These are phyloP conservation scores for Bradypus variegatus DNA, from an alignment of 2,797 vertebrate genomes.

Conservation along the genomic window DNA sequence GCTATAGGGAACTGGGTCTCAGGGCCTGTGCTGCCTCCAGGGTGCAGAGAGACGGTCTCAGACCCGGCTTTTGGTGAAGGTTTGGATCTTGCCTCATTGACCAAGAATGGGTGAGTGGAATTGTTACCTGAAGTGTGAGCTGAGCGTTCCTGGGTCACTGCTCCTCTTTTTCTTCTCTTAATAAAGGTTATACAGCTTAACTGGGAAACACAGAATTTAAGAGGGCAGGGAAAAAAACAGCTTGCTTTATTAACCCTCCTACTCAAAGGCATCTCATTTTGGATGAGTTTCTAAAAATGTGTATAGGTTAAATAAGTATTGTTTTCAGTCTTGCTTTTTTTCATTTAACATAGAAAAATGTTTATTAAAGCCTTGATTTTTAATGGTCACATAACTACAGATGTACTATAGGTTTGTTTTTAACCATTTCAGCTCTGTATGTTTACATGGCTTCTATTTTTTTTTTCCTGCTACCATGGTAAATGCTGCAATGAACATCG, in stretches of 20 bases:
- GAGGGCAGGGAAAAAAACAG: not conserved
- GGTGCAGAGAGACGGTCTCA: not conserved
- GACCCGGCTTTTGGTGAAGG: not conserved
- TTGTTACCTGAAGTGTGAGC: not conserved
- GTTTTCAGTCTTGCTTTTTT: not conserved
- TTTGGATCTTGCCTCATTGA: not conserved
- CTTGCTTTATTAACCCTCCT: not conserved
- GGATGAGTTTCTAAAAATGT: not conserved
- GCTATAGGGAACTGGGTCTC: not conserved
- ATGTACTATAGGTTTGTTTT: not conserved
- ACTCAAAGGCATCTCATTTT: not conserved
- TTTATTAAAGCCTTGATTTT: not conserved
- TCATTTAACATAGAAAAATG: not conserved
- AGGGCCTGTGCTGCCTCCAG: accelerated
- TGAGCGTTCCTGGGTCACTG: not conserved
- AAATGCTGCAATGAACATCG: not conserved
- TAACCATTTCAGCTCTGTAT: not conserved
- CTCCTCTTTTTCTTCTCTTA: not conserved
- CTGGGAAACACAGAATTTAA: not conserved
- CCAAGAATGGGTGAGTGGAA: not conserved
- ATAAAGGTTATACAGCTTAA: not conserved
- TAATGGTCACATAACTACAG: not conserved
- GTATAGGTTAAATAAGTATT: not conserved
- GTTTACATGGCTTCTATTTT: not conserved
- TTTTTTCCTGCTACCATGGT: not conserved